These are phyloP conservation scores for Cyprinodon tularosa DNA, from an alignment of 2,113 vertebrate genomes.

Conservation along the genomic window DNA sequence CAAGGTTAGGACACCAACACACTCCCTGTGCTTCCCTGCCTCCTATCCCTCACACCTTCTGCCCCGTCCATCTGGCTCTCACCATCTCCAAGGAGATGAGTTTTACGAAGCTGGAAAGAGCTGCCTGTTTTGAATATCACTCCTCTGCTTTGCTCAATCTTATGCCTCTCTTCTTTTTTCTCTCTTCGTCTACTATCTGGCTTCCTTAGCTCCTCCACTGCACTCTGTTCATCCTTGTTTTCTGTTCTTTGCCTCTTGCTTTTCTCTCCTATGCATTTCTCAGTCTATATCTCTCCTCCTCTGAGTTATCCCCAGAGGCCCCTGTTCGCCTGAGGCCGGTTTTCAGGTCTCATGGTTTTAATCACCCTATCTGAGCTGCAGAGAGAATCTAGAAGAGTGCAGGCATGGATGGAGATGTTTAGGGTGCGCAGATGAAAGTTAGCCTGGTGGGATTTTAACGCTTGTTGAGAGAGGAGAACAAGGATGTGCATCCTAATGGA, in stretches of 20 bases:
- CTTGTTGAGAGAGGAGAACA: constrained; percentile 26
- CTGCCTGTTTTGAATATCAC: constrained; percentile 57
- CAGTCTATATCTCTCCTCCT: constrained; percentile 12
- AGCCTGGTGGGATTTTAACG: constrained; percentile 51
- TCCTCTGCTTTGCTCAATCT: constrained; percentile 37
- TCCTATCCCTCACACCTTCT: constrained; percentile 66
- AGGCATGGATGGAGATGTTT: constrained; percentile 38
- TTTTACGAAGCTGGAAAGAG: constrained; percentile 66
- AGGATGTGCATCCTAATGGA: constrained; percentile 50
- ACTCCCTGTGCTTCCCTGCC: constrained; percentile 33
- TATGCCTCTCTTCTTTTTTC: constrained; percentile 28
- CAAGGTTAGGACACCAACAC: constrained; percentile 83
- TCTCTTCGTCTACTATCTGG: constrained; percentile 41
- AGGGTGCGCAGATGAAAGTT: constrained; percentile 52
- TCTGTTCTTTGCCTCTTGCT: constrained; percentile 19
- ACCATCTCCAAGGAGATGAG: constrained; percentile 66
- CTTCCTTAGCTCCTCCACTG: constrained; percentile 16
- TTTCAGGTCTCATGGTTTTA: constrained; percentile 68
- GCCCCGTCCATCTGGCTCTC: constrained; percentile 72
- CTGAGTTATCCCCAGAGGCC: constrained; percentile 46
- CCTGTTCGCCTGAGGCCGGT: constrained; percentile 62
- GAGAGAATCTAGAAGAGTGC: constrained; percentile 55
- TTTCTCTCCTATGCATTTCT: constrained; percentile 10
- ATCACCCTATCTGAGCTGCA: constrained; percentile 56
- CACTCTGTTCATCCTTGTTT: constrained; percentile 33